Conservation (phyloP, 2,113 vertebrate species). For the Mirza zaza region DNA sequence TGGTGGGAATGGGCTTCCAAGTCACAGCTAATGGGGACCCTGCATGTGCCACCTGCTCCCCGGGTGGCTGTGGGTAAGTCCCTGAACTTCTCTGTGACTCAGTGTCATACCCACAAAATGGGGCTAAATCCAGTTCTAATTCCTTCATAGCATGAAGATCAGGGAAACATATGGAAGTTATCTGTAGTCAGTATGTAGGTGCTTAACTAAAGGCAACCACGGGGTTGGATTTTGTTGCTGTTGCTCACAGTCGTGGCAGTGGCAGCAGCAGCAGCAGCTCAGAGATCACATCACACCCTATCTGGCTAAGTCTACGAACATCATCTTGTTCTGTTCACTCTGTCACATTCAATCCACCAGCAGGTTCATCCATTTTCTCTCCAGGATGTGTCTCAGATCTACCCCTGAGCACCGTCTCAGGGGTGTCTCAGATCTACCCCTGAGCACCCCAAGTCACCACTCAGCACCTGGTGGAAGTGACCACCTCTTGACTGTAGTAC, state of each 20-base stretch:
- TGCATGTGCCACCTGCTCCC: not conserved
- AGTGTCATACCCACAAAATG: no score
- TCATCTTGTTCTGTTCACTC: not conserved
- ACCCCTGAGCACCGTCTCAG: no score
- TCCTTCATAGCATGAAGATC: not conserved
- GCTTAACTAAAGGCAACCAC: not conserved
- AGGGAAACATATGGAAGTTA: not conserved
- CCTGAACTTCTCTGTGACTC: not conserved
- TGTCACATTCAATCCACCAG: no score
- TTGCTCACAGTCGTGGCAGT: accelerated
- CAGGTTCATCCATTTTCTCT: not conserved
- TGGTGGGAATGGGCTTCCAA: not conserved
- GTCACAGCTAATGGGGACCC: not conserved
- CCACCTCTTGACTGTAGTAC: accelerated
- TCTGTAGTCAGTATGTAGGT: not conserved
- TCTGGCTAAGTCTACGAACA: not conserved
- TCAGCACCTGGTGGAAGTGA: no score
- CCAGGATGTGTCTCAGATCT: not conserved
- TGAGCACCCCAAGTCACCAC: not conserved
- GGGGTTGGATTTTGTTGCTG: no score
- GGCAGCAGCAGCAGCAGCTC: accelerated
- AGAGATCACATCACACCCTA: not conserved
- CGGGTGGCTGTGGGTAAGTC: not conserved
- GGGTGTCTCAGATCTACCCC: not conserved
- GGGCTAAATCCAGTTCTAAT: no score